phyloP scores from a whole-genome alignment of 1,140 invertebrate species.

The Pseudoatta argentina region DNA sequence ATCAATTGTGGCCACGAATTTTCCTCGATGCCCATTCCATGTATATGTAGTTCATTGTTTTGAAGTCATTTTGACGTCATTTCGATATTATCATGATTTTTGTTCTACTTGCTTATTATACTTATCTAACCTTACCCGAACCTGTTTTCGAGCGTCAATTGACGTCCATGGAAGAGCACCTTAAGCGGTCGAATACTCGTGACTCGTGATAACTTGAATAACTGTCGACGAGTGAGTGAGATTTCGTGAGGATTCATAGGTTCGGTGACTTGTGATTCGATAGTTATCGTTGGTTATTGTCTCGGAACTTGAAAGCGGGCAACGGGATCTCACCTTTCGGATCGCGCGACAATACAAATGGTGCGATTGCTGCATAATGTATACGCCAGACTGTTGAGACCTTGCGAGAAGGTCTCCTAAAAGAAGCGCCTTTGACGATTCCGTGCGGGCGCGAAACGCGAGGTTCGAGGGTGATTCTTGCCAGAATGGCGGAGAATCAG shows the following conservation, averaged over 20 bases:
- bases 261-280: neutral
- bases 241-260: conserved; percentile 14
- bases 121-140: no score
- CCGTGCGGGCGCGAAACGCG: conserved; percentile 20
- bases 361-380: conserved; percentile 73
- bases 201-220: neutral
- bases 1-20: no score
- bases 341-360: conserved; percentile 72
- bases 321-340: neutral
- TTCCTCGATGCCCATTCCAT: no score
- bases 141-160: no score
- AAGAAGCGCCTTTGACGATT: conserved; percentile 77
- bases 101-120: no score
- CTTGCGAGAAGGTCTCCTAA: conserved; percentile 81
- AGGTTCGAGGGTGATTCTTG: neutral
- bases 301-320: neutral
- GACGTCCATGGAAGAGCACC: no score
- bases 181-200: conserved; percentile 42
- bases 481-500: conserved; percentile 84
- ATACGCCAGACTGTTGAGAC: conserved; percentile 78
- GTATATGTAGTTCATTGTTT: no score
- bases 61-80: no score
- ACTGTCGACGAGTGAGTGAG: neutral
- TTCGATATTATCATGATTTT: no score
- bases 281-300: conserved; percentile 1